A percentile compares a stretch with the other conserved stretches of the same genome.
These are phyloP conservation scores for Pyrgus malvae DNA, from an alignment of 2,888 invertebrate species.

Conservation along the genomic window DNA sequence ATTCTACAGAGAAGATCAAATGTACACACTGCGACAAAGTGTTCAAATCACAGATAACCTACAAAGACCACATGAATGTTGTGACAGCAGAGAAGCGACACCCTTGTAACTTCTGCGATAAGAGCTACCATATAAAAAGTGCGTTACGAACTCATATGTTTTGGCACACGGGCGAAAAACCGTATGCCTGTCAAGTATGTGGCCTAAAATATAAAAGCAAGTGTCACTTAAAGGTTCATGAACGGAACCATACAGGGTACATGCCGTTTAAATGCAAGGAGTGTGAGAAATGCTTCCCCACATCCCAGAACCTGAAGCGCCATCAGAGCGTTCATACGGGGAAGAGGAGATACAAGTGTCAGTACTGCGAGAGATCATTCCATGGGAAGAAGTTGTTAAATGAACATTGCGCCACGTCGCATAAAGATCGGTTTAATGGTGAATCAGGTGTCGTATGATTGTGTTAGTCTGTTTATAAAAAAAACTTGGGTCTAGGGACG, in stretches of 20 bases:
- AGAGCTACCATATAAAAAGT: slow-evolving; percentile 37
- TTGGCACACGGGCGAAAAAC: slow-evolving; percentile 50
- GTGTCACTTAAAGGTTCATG: slow-evolving; percentile 44
- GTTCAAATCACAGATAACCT: slow-evolving; percentile 44
- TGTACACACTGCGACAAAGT: slow-evolving; percentile 52
- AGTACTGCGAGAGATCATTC: slow-evolving; percentile 34
- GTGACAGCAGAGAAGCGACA: slow-evolving; percentile 39
- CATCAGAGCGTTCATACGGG: slow-evolving; percentile 40
- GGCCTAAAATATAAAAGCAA: slow-evolving; percentile 50
- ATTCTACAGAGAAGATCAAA: slow-evolving; percentile 35
- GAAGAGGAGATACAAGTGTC: slow-evolving; percentile 34
- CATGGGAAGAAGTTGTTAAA: slow-evolving; percentile 41
- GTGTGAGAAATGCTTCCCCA: slow-evolving; percentile 37
- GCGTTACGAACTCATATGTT: slow-evolving; percentile 47
- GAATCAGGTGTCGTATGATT: no score
- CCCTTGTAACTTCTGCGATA: slow-evolving; percentile 50
- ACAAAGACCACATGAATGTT: slow-evolving; percentile 42
- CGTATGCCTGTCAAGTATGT: slow-evolving; percentile 48
- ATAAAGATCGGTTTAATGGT: slow-evolving; percentile 27
- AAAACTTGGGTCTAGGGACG: no score
- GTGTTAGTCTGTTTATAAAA: no score
- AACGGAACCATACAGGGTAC: slow-evolving; percentile 41
- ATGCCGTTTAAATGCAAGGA: slow-evolving; percentile 38
- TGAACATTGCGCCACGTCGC: slow-evolving; percentile 40
- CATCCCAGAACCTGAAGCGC: slow-evolving; percentile 35